Base-by-base conservation (phyloP, 1,140 invertebrate species). In the Lordiphosa collinella region DNA sequence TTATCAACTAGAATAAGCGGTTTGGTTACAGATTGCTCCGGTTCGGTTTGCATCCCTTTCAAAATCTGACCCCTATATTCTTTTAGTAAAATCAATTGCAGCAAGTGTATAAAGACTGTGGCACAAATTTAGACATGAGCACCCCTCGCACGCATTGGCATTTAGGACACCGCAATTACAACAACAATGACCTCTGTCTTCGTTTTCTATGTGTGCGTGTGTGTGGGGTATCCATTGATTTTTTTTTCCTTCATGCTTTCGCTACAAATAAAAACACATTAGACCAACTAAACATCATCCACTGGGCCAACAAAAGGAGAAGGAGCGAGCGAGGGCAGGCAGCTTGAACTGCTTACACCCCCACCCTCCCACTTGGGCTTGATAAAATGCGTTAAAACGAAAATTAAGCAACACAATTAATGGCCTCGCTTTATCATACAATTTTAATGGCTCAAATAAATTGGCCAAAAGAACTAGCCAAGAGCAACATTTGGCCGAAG, bases 331-430 rank as follows among this genome's bases (percentile, higher is more conserved):
- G n/a, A 37, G 40, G 12, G 40, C 4, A 14, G 44, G 29, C 11
- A 52, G 36, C 16, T 43, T 52, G 11, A 35, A 38, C 49, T 37
- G 16, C 37, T 43, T 47, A n/a, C n/a, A n/a, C n/a, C n/a, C n/a
- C n/a, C n/a, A n/a, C n/a, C 37, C 43, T 53, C 35, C 18, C 18
- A 4, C 18, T 18, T 66, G 53, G 56, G 61, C 58, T 71, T 82
- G 71, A 75, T 82, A 76, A 82, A 80, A 82, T 82, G 76, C 76
- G 71, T 82, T 82, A 82, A 76, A 82, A 82, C 61, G 71, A 82
- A 76, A 82, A 82, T 82, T 82, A 82, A 82, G 76, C 76, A 82
- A 82, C 71, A 84, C 72, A 82, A 84, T 84, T 84, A 82, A 82
- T 84, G 78, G 71, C 44, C 53, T 57, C 56, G 62, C 59, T 84